Evolutionary conservation across 2,888 invertebrate genomes (phyloP).

Genomic region (Halictus ligatus): DNA sequence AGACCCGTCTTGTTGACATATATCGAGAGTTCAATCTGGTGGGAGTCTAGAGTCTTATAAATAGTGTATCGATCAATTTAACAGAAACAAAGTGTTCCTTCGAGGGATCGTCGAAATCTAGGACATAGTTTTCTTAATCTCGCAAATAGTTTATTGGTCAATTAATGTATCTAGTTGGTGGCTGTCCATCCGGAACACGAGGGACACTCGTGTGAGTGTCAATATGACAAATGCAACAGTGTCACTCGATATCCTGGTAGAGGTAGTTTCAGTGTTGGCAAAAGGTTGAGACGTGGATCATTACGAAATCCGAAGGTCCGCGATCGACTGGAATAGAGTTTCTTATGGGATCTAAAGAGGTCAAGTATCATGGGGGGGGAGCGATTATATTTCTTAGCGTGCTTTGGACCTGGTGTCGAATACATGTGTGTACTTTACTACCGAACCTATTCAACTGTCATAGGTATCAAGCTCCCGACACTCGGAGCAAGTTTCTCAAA

Average conservation of each 20-base stretch:
- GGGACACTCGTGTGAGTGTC: neutral
- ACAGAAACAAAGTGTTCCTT: no score
- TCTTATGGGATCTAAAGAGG: neutral
- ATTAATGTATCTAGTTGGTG: neutral
- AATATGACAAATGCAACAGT: neutral
- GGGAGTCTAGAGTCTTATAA: no score
- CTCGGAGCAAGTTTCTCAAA: neutral
- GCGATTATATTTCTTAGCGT: neutral
- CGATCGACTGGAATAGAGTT: conserved; percentile 1
- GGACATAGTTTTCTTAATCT: neutral
- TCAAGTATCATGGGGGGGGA: neutral
- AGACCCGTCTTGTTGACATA: no score
- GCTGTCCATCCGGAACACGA: neutral
- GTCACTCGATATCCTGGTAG: neutral
- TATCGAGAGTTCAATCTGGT: no score
- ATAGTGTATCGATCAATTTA: no score
- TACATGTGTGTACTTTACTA: neutral
- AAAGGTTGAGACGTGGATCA: neutral
- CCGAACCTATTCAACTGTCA: neutral
- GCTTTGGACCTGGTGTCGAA: neutral
- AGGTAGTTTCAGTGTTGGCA: neutral
- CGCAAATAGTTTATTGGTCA: neutral
- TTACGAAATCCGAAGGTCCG: neutral
- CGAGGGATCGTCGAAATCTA: neutral
- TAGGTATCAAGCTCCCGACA: neutral